Conservation (phyloP, 1,140 invertebrate genomes). For the Trichonephila clavipes region DNA sequence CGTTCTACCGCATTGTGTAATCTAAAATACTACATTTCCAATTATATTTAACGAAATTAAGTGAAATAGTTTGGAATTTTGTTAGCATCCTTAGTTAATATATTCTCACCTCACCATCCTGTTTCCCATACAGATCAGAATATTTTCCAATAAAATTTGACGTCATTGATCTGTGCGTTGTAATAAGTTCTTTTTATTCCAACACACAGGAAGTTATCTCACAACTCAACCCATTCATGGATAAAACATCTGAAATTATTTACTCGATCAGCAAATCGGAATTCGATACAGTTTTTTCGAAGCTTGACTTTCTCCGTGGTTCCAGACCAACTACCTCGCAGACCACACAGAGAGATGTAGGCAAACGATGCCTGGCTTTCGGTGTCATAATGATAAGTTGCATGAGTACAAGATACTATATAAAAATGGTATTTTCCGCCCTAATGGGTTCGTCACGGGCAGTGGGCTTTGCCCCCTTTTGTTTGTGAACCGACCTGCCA, state of each 20-base stretch:
- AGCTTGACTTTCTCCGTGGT: neutral
- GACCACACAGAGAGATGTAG: slow-evolving; percentile 49
- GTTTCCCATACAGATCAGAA: no score
- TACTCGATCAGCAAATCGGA: neutral
- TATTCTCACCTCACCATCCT: no score
- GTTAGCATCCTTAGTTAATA: no score
- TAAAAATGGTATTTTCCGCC: slow-evolving; percentile 60
- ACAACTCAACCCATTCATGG: neutral
- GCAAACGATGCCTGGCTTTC: slow-evolving; percentile 55
- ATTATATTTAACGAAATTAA: no score
- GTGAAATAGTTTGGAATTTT: no score
- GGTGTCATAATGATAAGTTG: slow-evolving; percentile 71
- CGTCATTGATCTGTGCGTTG: neutral
- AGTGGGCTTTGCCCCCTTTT: neutral
- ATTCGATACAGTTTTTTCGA: neutral
- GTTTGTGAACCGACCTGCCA: slow-evolving; percentile 35
- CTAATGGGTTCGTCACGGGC: slow-evolving; percentile 64
- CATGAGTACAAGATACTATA: slow-evolving; percentile 62
- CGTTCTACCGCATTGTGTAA: no score
- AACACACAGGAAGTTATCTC: no score
- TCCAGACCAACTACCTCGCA: neutral
- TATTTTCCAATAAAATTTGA: neutral
- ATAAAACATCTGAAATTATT: slow-evolving; percentile 1
- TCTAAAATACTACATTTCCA: no score
- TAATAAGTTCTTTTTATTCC: neutral